These are phyloP conservation scores for Congeria kusceri DNA, from an alignment of 2,888 invertebrate genomes.

Conservation along the genomic window DNA sequence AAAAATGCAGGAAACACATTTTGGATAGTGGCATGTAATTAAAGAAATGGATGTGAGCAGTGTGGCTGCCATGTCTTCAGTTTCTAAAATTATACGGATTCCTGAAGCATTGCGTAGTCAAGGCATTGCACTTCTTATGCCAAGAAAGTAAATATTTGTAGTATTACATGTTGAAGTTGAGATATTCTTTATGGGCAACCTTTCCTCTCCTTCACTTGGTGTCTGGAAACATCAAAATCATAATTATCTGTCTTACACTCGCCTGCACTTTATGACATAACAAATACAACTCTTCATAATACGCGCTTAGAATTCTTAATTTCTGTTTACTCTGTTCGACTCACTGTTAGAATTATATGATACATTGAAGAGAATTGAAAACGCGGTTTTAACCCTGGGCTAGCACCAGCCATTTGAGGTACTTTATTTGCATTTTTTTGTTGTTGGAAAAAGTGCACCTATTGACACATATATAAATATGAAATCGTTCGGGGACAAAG, in stretches of 20 bases:
- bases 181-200: slow-evolving; percentile 47
- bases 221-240: slow-evolving; percentile 35
- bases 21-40: too few relatives aligned
- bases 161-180: slow-evolving; percentile 11
- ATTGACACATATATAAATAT: too few relatives aligned
- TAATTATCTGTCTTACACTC: slow-evolving; percentile 37
- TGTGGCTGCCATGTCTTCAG: too few relatives aligned
- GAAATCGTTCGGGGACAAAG: too few relatives aligned
- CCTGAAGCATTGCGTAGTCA: too few relatives aligned
- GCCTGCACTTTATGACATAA: slow-evolving; percentile 57
- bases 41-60: too few relatives aligned
- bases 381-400: slow-evolving; percentile 35
- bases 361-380: slow-evolving; percentile 51
- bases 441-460: too few relatives aligned
- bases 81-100: too few relatives aligned
- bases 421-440: too few relatives aligned
- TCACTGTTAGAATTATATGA: slow-evolving; percentile 58
- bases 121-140: too few relatives aligned
- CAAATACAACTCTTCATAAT: slow-evolving; percentile 59
- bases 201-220: slow-evolving; percentile 53
- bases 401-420: too few relatives aligned
- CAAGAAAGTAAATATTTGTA: slow-evolving; percentile 19
- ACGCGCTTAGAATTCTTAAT: slow-evolving; percentile 25
- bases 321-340: slow-evolving; percentile 51
- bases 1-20: too few relatives aligned